Conservation (phyloP, 2,888 invertebrate species). For the Hofmannophila pseudospretella region DNA sequence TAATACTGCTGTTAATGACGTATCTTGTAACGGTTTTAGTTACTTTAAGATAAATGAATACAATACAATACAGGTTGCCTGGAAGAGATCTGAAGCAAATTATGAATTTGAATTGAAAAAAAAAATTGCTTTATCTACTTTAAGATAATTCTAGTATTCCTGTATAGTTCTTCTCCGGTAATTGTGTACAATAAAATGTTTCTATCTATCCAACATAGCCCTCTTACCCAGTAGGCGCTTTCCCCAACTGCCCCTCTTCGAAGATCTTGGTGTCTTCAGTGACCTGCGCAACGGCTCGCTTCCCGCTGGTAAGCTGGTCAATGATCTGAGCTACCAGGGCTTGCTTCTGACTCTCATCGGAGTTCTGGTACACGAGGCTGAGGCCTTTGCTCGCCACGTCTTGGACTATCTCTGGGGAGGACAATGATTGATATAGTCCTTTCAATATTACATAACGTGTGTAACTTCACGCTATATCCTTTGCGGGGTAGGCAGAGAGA, state of each 20-base stretch:
- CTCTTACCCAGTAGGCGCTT: conserved; percentile 89
- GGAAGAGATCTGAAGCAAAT: too few relatives aligned
- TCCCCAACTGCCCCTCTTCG: conserved; percentile 91
- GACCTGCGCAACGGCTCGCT: conserved; percentile 84
- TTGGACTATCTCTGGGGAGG: conserved; percentile 95
- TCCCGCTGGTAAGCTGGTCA: conserved; percentile 89
- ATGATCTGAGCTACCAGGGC: conserved; percentile 87
- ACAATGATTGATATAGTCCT: too few relatives aligned
- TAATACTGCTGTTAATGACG: too few relatives aligned
- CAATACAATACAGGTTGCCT: too few relatives aligned
- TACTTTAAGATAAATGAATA: too few relatives aligned
- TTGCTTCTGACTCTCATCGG: conserved; percentile 83
- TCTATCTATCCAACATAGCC: too few relatives aligned
- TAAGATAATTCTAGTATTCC: too few relatives aligned
- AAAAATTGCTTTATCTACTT: not conserved
- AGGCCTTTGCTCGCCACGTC: conserved; percentile 95
- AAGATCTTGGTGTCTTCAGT: conserved; percentile 90
- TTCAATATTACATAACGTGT: too few relatives aligned
- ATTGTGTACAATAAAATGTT: too few relatives aligned
- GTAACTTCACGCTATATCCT: too few relatives aligned
- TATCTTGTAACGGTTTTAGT: too few relatives aligned
- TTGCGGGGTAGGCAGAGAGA: too few relatives aligned
- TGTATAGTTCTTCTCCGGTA: not conserved
- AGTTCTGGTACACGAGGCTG: conserved; percentile 90
- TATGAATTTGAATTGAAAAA: not conserved